phyloP scores from a whole-genome alignment of 2,797 vertebrate genomes.

The Propithecus perrieri region DNA sequence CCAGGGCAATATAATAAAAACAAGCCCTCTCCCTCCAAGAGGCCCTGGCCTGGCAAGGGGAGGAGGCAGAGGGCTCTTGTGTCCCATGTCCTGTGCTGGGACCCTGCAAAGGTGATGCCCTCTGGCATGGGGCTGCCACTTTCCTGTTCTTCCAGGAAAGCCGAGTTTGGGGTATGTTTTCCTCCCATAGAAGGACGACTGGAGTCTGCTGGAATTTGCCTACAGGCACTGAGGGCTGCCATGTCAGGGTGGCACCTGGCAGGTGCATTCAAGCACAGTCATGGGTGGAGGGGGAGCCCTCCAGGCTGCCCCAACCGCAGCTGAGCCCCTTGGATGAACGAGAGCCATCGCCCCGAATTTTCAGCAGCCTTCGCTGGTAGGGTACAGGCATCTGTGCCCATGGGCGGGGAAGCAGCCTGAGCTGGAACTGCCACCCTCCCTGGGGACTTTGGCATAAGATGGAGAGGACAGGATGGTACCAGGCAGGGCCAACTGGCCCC shows the following conservation, averaged over 20 bases:
- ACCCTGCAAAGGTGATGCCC: accelerated
- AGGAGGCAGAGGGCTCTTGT: background rate
- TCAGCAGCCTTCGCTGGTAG: background rate
- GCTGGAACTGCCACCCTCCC: background rate
- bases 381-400: background rate
- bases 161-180: background rate
- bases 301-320: accelerated
- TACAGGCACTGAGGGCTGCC: background rate
- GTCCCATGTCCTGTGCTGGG: background rate
- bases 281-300: accelerated
- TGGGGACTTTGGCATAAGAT: accelerated
- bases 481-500: background rate
- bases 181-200: background rate
- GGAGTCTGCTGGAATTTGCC: background rate
- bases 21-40: background rate
- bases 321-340: no score
- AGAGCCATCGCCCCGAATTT: background rate
- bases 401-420: accelerated
- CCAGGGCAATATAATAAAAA: background rate
- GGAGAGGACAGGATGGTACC: no score
- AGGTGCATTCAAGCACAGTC: background rate
- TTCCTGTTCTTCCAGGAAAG: background rate
- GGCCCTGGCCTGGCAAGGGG: background rate
- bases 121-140: background rate
- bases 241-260: no score